Conservation (phyloP, 2,797 vertebrate genomes). For the Squalus acanthias region DNA sequence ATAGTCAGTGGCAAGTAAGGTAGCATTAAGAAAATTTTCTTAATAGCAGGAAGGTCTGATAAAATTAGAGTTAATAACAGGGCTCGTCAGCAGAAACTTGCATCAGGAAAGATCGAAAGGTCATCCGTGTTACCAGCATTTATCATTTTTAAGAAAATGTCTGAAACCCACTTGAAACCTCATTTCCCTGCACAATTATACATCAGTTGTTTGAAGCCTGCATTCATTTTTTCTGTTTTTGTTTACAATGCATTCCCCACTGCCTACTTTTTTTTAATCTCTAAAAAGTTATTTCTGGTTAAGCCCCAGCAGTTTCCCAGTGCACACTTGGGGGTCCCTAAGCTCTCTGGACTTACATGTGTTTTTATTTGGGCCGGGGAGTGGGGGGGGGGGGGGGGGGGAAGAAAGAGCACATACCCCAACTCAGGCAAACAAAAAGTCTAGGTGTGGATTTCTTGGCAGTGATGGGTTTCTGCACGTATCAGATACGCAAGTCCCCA, state of each 20-base stretch:
- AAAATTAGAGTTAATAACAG: not conserved
- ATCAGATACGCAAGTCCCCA: not conserved
- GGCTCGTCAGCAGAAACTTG: not conserved
- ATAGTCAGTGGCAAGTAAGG: not conserved
- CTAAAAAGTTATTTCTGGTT: not conserved
- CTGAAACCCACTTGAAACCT: not conserved
- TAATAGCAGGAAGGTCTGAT: not conserved
- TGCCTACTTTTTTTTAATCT: not conserved
- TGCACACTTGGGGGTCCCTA: not conserved
- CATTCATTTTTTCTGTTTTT: not conserved
- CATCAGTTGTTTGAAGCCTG: not conserved
- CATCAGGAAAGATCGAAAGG: not conserved
- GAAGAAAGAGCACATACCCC: not conserved
- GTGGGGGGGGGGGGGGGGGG: not conserved
- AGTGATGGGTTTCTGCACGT: not conserved
- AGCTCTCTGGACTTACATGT: not conserved
- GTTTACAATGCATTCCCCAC: not conserved
- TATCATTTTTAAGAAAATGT: not conserved
- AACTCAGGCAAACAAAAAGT: not conserved
- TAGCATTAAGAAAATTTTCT: not conserved
- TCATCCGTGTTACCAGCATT: not conserved
- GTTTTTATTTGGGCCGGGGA: not conserved
- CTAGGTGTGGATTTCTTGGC: not conserved
- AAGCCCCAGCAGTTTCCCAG: not conserved
- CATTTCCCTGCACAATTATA: not conserved